Base-by-base conservation (phyloP, 1,140 invertebrate species). In the Nephotettix cincticeps region DNA sequence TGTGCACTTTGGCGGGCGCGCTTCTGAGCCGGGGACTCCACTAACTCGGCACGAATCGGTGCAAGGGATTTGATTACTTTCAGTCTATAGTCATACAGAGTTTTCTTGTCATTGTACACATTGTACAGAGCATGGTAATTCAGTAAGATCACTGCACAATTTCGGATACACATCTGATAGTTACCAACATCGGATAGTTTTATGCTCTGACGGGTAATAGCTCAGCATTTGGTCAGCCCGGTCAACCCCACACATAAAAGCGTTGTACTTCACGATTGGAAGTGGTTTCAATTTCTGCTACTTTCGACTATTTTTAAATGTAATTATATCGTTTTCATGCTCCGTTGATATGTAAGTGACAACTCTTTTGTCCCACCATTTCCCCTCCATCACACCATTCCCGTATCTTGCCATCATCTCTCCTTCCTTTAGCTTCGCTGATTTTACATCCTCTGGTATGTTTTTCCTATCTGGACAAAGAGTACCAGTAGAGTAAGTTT, bases 141-240 rank as follows among this genome's bases (percentile, higher is more conserved):
- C 69, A 70, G 58, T 1, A 70, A 21, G 25, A 63, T 19, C 63
- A 66, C 30, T 71, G 28, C 32, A 71, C 23, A n/a, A 71, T 29
- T n/a, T n/a, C n/a, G n/a, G n/a, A 65, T 71, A 43, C 45, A 71
- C 66, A 36, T 40, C 36, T 28, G 78, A 72, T 61, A 78, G 78
- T 76, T 78, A 77, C 36, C 78, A 78, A 74, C 78, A 79, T 14
- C 76, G 45, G 6, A 79, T 73, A 0, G 76, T 78, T 72, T 79
- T 78, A 25, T 73, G 54, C 19, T 74, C 74, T 6, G 72, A 72
- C 1, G 75, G 75, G 28, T 79, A 79, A 69, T 77, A 78, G 29
- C 70, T 65, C 1, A 77, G 32, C 74, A 78, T 76, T 73, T 79
- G 76, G 32, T 78, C 77, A 17, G 68, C 25, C 6, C 74, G 32